These are phyloP conservation scores for Microctonus hyperodae DNA, from an alignment of 2,888 invertebrate species.

Conservation along the genomic window DNA sequence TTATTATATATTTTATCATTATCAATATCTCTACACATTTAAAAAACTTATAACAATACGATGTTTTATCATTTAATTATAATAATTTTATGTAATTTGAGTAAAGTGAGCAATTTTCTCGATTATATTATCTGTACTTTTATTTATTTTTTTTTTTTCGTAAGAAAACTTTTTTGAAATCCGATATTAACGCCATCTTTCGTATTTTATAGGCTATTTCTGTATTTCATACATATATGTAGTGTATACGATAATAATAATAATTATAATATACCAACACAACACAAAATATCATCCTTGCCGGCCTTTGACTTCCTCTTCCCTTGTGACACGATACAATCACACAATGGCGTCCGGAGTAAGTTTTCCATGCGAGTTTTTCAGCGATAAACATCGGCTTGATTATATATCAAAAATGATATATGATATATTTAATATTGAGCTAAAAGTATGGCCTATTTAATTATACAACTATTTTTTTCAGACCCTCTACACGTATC, in stretches of 20 bases:
- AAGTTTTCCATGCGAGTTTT: conserved; percentile 58
- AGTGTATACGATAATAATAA: neutral
- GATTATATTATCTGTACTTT: too few relatives aligned
- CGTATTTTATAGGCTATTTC: neutral
- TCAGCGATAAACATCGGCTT: conserved; percentile 56
- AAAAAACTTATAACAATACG: too few relatives aligned
- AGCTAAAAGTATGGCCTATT: conserved; percentile 21
- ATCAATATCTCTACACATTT: too few relatives aligned
- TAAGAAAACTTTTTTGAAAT: too few relatives aligned
- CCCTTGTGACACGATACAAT: conserved; percentile 62
- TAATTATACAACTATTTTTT: conserved; percentile 53
- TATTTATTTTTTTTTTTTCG: too few relatives aligned
- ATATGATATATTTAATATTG: conserved; percentile 19
- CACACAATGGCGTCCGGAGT: conserved; percentile 67
- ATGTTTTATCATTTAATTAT: too few relatives aligned
- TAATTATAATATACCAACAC: too few relatives aligned
- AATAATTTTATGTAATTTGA: too few relatives aligned
- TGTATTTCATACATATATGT: too few relatives aligned
- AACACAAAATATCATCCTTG: conserved; percentile 47
- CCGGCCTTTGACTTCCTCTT: conserved; percentile 62
- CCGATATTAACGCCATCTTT: neutral
- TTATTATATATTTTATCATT: too few relatives aligned
- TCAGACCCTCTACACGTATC: conserved; percentile 97
- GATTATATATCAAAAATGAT: conserved; percentile 18
- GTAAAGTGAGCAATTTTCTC: too few relatives aligned